phyloP scores from a whole-genome alignment of 2,888 invertebrate genomes.

The Protophormia terraenovae region DNA sequence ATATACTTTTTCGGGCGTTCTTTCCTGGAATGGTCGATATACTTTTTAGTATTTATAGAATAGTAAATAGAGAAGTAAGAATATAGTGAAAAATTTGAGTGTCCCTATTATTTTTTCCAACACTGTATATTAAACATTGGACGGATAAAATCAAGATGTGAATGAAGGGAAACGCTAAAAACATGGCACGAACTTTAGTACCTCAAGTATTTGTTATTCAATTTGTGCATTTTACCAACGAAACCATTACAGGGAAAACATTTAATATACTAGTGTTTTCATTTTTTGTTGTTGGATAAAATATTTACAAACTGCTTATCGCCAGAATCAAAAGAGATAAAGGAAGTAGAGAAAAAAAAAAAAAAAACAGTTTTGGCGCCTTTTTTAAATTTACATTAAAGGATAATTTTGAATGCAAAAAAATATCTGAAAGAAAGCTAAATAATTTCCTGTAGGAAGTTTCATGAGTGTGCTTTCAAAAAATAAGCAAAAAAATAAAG shows the following conservation, averaged over 20 bases:
- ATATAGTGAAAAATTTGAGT: no score
- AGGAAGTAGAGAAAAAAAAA: neutral
- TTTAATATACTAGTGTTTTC: neutral
- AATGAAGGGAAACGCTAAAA: neutral
- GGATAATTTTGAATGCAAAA: neutral
- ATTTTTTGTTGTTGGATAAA: neutral
- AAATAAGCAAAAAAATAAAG: no score
- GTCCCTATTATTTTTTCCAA: no score
- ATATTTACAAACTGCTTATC: constrained; percentile 22
- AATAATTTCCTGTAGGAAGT: constrained; percentile 37
- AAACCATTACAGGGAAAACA: neutral
- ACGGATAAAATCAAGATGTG: constrained; percentile 2
- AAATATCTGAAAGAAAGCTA: constrained; percentile 33
- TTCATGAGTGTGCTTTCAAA: neutral
- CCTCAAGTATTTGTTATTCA: constrained; percentile 37
- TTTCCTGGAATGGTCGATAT: no score
- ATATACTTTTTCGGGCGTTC: no score
- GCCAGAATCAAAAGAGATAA: neutral
- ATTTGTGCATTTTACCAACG: constrained; percentile 32
- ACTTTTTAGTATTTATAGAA: no score
- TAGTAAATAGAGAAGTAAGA: no score
- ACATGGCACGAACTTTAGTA: constrained; percentile 27
- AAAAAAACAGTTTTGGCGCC: neutral
- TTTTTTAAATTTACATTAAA: neutral
- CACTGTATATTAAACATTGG: neutral